phyloP scores from a whole-genome alignment of 2,888 invertebrate species.

The Dynastes grantii region DNA sequence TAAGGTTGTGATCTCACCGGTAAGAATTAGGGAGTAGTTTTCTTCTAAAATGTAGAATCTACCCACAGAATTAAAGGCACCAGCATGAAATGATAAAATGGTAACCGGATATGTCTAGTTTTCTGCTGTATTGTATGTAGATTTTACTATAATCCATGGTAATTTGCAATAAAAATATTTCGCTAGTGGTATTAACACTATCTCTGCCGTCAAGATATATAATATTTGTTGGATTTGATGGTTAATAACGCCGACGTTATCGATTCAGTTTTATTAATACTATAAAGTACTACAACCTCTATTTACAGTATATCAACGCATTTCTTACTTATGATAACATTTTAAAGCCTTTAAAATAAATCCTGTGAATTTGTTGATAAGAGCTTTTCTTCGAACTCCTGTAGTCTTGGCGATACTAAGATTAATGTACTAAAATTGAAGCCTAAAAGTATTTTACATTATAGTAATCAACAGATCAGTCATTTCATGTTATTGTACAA shows the following conservation, averaged over 20 bases:
- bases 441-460: background rate
- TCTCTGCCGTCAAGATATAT: conserved; percentile 1
- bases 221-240: conserved; percentile 9
- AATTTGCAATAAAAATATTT: conserved; percentile 9
- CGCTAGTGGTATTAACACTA: conserved; percentile 4
- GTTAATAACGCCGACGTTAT: conserved; percentile 6
- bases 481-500: too few species aligned
- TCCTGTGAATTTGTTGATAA: background rate
- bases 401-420: background rate
- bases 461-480: too few species aligned
- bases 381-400: background rate
- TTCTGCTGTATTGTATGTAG: background rate
- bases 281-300: background rate
- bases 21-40: too few species aligned
- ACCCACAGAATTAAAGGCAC: background rate
- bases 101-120: background rate
- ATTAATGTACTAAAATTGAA: background rate
- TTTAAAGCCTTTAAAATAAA: background rate
- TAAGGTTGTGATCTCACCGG: too few species aligned
- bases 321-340: background rate
- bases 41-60: background rate
- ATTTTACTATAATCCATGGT: conserved; percentile 14
- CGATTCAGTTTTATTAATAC: background rate
- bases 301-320: background rate
- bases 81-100: background rate